Base-by-base conservation (phyloP, 1,140 invertebrate species). In the Chlorops oryzae region DNA sequence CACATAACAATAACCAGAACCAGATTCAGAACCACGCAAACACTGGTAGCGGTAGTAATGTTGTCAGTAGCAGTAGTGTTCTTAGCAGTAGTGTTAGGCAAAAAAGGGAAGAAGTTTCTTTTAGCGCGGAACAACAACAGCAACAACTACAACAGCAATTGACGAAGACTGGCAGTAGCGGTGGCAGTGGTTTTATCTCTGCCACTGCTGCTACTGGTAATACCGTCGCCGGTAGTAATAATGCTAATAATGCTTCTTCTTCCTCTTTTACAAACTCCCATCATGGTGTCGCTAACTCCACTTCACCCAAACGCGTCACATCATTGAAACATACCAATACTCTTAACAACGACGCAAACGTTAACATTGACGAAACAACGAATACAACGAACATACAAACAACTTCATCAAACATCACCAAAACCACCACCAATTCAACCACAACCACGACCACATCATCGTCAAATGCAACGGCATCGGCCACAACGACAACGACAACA, bases 211-310 rank as follows among this genome's bases (percentile, higher is more conserved):
- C 65, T 67, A 62, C 59, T 66, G 62, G 61, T 62, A 62, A 61
- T 68, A 52, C 61, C 59, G 64, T 65, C 61, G 57, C 58, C 65
- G 64, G 62, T 69, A 59, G 65, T 68, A 72, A 65, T 71, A 70
- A 64, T 72, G 65, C 69, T 72, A 72, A 72, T 65, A 63, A 64
- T 72, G 69, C 69, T 72, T 72, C 66, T 68, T 70, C 64, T 72
- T 70, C 66, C 61, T 70, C 64, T 72, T 70, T 72, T 72, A 63
- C 66, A 68, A 72, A 72, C 65, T 65, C 65, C 63, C 63, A 64
- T 61, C 64, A 68, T 66, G 66, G 63, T 61, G 60, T 61, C 63
- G 58, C 59, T 37, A 57, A 53, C 45, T 60, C 61, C 67, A 63
- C 56, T 58, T 56, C 59, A 57, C 58, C 55, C 42, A 59, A 63